A percentile compares a stretch with the other conserved stretches of the same genome.
phyloP scores from a whole-genome alignment of 1,140 invertebrate genomes.

The Listronotus oregonensis region DNA sequence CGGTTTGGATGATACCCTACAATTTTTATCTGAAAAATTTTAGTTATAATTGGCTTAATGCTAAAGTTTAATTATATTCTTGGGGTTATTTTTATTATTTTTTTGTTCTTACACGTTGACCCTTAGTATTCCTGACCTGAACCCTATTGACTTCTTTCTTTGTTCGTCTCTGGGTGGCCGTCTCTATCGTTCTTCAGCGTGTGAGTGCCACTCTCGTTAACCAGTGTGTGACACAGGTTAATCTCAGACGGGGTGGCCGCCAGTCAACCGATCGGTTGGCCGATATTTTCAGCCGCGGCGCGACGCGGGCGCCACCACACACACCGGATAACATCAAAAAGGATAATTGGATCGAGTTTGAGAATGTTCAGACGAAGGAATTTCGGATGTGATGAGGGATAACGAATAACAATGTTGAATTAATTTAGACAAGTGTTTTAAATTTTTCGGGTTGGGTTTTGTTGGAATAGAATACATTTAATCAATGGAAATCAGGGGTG shows the following conservation, averaged over 20 bases:
- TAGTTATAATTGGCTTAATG: too few relatives aligned
- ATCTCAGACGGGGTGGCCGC: constrained; percentile 27
- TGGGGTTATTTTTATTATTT: too few relatives aligned
- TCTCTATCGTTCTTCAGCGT: constrained; percentile 17
- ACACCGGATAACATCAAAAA: constrained; percentile 18
- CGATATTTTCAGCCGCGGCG: constrained; percentile 29
- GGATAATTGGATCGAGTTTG: constrained; percentile 13
- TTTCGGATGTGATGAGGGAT: constrained; percentile 17
- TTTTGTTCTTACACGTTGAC: too few relatives aligned
- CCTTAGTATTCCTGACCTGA: constrained; percentile 5
- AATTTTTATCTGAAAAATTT: too few relatives aligned
- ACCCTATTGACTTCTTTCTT: constrained; percentile 15
- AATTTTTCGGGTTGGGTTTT: constrained; percentile 12
- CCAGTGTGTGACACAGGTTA: constrained; percentile 36
- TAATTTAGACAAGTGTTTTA: constrained; percentile 29
- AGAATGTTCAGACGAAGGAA: constrained; percentile 8
- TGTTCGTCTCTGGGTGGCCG: constrained; percentile 25
- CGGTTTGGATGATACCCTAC: too few relatives aligned
- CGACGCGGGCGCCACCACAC: constrained; percentile 25
- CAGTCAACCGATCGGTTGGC: constrained; percentile 21
- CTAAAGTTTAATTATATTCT: too few relatives aligned
- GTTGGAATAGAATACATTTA: too few relatives aligned
- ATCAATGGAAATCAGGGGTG: too few relatives aligned
- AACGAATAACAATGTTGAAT: constrained; percentile 28
- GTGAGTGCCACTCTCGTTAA: constrained; percentile 38